Evolutionary conservation across 2,888 invertebrate species (phyloP).

Genomic region (Clivina fossor): DNA sequence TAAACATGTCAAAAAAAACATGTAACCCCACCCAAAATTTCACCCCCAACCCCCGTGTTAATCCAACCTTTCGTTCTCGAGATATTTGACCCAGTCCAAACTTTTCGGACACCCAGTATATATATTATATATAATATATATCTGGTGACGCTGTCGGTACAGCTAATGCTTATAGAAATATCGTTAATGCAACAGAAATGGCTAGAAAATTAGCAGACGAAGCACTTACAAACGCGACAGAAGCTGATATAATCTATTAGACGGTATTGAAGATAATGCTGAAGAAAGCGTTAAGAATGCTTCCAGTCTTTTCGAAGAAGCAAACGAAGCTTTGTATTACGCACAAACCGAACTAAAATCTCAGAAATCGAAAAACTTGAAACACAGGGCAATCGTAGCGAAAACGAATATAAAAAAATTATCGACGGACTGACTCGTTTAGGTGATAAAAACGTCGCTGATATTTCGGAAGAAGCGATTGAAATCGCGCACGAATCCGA

Average conservation of each 20-base stretch:
- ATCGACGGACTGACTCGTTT: constrained; percentile 29
- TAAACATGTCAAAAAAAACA: too few species aligned
- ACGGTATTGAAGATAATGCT: constrained; percentile 58
- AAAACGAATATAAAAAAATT: constrained; percentile 52
- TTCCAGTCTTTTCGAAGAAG: constrained; percentile 54
- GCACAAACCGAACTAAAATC: constrained; percentile 58
- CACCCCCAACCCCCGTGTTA: too few species aligned
- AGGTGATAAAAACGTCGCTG: constrained; percentile 36
- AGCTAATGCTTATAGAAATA: constrained; percentile 85
- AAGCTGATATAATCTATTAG: too few species aligned
- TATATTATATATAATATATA: too few species aligned
- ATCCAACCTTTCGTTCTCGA: too few species aligned
- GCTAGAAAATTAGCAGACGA: constrained; percentile 67
- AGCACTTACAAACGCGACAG: constrained; percentile 65
- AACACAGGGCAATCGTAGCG: constrained; percentile 57
- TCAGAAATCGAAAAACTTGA: constrained; percentile 58
- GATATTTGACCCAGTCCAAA: too few species aligned
- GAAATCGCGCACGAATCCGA: constrained; percentile 50
- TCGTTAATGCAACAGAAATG: constrained; percentile 72
- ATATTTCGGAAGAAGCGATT: constrained; percentile 52
- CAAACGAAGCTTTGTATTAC: constrained; percentile 51
- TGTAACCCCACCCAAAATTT: too few species aligned
- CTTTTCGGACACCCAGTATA: too few species aligned
- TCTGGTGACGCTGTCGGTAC: constrained; percentile 81
- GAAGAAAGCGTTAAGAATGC: constrained; percentile 55